Evolutionary conservation across 2,797 vertebrate genomes (phyloP), one percentile per base, ranked within the genome.

Genomic region (Poeciliopsis gracilis): DNA sequence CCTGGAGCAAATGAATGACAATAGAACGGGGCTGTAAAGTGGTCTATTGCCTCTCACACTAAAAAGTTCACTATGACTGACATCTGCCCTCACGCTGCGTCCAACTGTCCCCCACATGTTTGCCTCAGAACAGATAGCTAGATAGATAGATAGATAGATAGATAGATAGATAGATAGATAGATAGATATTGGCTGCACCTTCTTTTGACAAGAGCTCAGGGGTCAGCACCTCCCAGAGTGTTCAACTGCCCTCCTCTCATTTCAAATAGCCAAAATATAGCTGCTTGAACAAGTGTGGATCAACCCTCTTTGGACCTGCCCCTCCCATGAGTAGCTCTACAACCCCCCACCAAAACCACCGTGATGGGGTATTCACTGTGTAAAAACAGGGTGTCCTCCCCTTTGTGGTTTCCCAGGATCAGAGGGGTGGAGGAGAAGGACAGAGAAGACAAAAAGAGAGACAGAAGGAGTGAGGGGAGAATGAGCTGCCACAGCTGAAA

Each of bases 31-130:
- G 93, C 93, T 92, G 95, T 96, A 88, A 95, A 90, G 92, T 95
- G 92, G 93, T 92, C 94, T 91, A 93, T 63, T 91, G 87, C 86
- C 77, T 45, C 77, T 43, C 15, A 77, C 91, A 97, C 96, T 97
- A 97, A 96, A 94, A 89, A 86, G 81, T 78, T 78, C 55, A 5
- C 82, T 53, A 43, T 30, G 93, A 96, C 95, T 20, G 92, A 96
- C 97, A 98, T 97, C 97, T 98, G 92, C 92, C 91, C 93, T 95
- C 91, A 75, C 91, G 83, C 90, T 93, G 92, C 91, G 89, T 93
- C 93, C 94, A 89, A 93, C 94, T 96, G 95, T 89, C 83, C 90
- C 92, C 87, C 88, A 92, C 78, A 90, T 91, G 90, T 90, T 84
- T 77, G 47, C 77, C 66, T 30, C 2, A 77, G 84, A 89, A 79